These are phyloP conservation scores for Ophthalmolycus amberensis DNA, from an alignment of 2,113 vertebrate genomes.

Conservation along the genomic window DNA sequence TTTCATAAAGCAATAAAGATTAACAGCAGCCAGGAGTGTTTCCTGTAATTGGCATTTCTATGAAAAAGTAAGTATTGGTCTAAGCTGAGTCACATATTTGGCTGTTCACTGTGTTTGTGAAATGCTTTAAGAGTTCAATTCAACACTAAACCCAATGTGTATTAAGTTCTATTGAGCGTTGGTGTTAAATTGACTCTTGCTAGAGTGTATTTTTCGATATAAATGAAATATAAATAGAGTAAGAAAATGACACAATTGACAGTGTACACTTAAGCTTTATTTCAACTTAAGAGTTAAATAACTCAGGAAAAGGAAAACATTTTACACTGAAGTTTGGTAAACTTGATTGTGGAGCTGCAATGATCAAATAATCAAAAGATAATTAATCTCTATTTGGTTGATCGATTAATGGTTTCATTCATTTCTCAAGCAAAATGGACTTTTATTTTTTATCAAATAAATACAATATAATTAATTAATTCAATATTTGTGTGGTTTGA, in stretches of 20 bases:
- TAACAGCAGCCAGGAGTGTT: background rate
- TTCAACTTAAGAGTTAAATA: background rate
- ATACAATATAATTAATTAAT: background rate
- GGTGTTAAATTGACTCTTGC: background rate
- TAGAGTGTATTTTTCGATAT: background rate
- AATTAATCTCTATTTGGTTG: background rate
- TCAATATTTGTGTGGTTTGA: background rate
- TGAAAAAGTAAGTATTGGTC: background rate
- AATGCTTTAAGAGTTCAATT: background rate
- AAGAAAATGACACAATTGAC: background rate
- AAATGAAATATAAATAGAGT: background rate
- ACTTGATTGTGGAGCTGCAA: background rate
- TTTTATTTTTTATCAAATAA: background rate
- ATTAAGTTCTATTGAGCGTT: background rate
- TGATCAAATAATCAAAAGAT: background rate
- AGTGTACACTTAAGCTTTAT: background rate
- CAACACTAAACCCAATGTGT: background rate
- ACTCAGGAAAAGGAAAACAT: background rate
- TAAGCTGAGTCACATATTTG: background rate
- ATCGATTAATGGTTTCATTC: background rate
- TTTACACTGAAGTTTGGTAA: background rate
- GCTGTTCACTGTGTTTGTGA: background rate
- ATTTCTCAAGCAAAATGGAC: background rate
- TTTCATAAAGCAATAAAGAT: background rate
- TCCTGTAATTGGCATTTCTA: background rate